These are phyloP conservation scores for Sebastes vulpes DNA, from an alignment of 2,797 vertebrate genomes.

Conservation along the genomic window DNA sequence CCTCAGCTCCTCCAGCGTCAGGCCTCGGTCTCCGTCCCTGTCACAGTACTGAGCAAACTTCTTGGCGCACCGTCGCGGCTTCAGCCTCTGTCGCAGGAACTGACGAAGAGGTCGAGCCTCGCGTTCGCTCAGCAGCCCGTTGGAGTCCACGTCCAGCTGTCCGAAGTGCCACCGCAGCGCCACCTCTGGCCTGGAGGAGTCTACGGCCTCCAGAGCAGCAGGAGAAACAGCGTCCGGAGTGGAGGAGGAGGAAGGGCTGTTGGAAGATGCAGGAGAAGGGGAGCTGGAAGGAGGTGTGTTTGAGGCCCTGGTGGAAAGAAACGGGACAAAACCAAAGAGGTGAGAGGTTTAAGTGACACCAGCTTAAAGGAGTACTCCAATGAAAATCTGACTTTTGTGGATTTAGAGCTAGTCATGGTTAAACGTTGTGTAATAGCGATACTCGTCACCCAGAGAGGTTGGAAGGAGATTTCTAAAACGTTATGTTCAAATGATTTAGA, in stretches of 20 bases:
- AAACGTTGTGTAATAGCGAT: too few species aligned
- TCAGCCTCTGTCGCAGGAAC: slow-evolving; percentile 66
- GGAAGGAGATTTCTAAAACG: too few species aligned
- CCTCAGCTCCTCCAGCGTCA: slow-evolving; percentile 72
- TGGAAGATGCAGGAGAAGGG: not conserved
- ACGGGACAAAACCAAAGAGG: not conserved
- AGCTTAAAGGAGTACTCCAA: not conserved
- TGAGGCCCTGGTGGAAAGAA: slow-evolving; percentile 6
- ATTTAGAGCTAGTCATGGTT: too few species aligned
- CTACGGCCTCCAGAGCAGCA: not conserved
- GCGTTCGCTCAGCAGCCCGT: slow-evolving; percentile 66
- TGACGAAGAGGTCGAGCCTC: slow-evolving; percentile 72
- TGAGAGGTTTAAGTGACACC: not conserved
- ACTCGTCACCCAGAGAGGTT: too few species aligned
- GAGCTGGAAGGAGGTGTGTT: not conserved
- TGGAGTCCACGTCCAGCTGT: slow-evolving; percentile 72
- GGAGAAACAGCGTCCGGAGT: not conserved
- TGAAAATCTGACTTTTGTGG: not conserved
- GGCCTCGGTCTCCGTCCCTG: slow-evolving; percentile 59
- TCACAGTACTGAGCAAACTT: slow-evolving; percentile 79
- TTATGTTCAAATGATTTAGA: too few species aligned
- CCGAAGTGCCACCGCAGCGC: slow-evolving; percentile 70
- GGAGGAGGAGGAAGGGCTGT: not conserved
- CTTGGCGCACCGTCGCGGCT: slow-evolving; percentile 73
- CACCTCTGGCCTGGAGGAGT: slow-evolving; percentile 36